Percentiles rank a stretch among this genome's conserved stretches.
These are phyloP conservation scores for Bhutanitis thaidina DNA, from an alignment of 2,888 invertebrate species.

Conservation along the genomic window DNA sequence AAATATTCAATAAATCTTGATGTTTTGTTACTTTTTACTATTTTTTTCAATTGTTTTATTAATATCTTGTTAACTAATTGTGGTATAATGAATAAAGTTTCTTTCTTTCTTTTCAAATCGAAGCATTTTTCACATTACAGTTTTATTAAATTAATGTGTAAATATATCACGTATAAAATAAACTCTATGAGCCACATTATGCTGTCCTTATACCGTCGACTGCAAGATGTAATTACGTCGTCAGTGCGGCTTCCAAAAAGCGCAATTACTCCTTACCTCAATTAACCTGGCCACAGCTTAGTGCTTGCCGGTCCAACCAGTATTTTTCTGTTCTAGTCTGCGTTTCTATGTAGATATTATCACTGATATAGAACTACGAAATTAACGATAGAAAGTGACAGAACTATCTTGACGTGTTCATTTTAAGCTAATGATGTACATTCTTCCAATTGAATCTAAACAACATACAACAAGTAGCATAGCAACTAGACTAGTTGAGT, in stretches of 20 bases:
- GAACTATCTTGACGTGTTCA: neutral
- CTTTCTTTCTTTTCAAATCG: too few species aligned
- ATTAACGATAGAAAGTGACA: neutral
- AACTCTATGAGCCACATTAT: slow-evolving; percentile 29
- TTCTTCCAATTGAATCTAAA: too few species aligned
- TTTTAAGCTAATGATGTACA: neutral
- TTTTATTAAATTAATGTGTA: too few species aligned
- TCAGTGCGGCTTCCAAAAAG: slow-evolving; percentile 51
- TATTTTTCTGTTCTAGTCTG: neutral
- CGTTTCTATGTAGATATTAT: neutral
- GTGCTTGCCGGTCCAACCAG: slow-evolving; percentile 1
- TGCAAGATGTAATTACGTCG: slow-evolving; percentile 50
- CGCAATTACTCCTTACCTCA: slow-evolving; percentile 51
- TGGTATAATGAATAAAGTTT: too few species aligned
- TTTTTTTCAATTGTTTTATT: too few species aligned
- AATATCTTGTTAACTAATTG: too few species aligned
- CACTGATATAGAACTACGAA: neutral
- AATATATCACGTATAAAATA: too few species aligned
- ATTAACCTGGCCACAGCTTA: slow-evolving; percentile 37
- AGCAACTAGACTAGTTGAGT: too few species aligned
- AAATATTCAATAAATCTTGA: too few species aligned
- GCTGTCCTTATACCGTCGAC: slow-evolving; percentile 23
- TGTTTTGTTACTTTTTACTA: too few species aligned
- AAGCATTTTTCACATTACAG: too few species aligned
- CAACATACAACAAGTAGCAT: too few species aligned